phyloP scores from a whole-genome alignment of 2,888 invertebrate genomes.

The Timandra comae region DNA sequence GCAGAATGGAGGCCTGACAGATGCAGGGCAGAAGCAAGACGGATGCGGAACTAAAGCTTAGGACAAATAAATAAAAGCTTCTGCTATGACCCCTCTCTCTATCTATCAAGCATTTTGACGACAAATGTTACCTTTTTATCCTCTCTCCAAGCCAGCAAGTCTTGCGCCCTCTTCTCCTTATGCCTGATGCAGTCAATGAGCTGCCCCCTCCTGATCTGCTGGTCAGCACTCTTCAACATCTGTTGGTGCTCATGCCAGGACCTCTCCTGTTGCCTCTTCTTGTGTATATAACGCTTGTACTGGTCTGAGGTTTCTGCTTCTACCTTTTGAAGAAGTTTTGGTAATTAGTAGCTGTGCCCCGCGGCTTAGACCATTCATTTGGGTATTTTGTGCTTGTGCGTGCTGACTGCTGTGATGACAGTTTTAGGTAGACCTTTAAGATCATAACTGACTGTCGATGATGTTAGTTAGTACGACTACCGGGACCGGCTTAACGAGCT shows the following conservation, averaged over 20 bases:
- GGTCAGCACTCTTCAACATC: conserved; percentile 36
- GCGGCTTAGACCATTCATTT: too few species aligned
- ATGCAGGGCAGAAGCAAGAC: not conserved
- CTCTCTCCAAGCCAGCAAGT: conserved; percentile 39
- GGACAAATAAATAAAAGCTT: too few species aligned
- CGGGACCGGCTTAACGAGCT: too few species aligned
- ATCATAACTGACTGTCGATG: too few species aligned
- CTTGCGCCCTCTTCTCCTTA: conserved; percentile 46
- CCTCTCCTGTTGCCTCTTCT: conserved; percentile 58
- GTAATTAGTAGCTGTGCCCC: not conserved
- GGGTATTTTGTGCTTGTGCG: too few species aligned
- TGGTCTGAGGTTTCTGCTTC: conserved; percentile 56
- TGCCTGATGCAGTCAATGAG: conserved; percentile 43
- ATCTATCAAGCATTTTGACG: too few species aligned
- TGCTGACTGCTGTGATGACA: too few species aligned
- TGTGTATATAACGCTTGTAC: conserved; percentile 64
- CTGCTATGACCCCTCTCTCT: too few species aligned
- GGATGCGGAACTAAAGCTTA: not conserved
- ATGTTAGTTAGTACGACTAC: too few species aligned
- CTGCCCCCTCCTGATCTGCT: conserved; percentile 32
- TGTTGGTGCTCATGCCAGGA: conserved; percentile 55
- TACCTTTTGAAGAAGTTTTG: conserved; percentile 31
- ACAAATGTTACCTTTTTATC: conserved; percentile 45
- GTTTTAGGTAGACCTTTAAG: too few species aligned
- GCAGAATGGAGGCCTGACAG: too few species aligned